These are phyloP conservation scores for Artibeus jamaicensis DNA, from an alignment of 2,797 vertebrate species.

Conservation along the genomic window DNA sequence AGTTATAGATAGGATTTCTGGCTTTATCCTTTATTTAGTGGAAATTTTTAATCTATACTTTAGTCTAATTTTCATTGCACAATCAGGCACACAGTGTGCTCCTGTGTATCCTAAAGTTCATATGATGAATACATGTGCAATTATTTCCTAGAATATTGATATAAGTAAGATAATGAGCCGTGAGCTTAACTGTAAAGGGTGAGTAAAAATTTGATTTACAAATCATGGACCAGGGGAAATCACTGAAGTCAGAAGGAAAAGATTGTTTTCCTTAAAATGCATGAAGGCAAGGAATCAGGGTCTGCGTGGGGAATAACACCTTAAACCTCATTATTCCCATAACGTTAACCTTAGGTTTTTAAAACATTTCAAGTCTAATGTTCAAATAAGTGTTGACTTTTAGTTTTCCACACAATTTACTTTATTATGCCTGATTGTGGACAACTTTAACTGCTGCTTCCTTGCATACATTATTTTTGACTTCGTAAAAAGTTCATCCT, in stretches of 20 bases:
- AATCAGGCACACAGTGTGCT: not conserved
- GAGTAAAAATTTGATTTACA: not conserved
- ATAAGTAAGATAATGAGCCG: not conserved
- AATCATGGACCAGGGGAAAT: not conserved
- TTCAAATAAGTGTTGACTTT: constrained; percentile 4
- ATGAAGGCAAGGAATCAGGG: not conserved
- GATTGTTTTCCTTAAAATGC: not conserved
- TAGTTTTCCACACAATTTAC: not conserved
- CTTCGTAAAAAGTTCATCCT: not conserved
- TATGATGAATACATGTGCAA: not conserved
- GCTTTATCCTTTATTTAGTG: not conserved
- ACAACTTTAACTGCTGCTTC: not conserved
- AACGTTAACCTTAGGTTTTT: not conserved
- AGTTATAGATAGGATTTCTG: not conserved
- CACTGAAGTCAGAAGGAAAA: not conserved
- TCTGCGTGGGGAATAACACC: no score
- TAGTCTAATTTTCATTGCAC: not conserved
- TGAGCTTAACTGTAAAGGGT: not conserved
- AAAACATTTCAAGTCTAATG: not conserved
- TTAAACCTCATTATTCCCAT: not conserved
- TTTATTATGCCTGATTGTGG: not conserved
- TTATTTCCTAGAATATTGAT: not conserved
- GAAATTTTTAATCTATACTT: not conserved
- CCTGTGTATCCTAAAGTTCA: not conserved
- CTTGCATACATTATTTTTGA: not conserved